phyloP scores from a whole-genome alignment of 1,140 invertebrate species.

The Leptinotarsa lineolata region DNA sequence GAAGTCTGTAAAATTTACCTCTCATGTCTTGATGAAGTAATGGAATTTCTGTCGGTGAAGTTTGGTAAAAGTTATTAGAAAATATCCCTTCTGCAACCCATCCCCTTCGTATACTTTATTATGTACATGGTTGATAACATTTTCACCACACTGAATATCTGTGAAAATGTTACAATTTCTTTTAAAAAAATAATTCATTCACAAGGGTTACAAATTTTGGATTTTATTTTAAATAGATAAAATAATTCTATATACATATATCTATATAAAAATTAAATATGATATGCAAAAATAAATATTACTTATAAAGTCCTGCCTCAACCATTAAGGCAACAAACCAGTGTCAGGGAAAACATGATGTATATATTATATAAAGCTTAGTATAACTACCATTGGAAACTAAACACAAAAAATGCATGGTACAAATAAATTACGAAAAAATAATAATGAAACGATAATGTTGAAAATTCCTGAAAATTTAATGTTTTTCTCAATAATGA shows the following conservation, averaged over 20 bases:
- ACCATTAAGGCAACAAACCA: slow-evolving; percentile 6
- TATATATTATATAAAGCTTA: slow-evolving; percentile 9
- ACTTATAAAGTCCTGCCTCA: slow-evolving; percentile 9
- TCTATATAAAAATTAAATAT: slow-evolving; percentile 30
- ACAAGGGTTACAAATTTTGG: neutral
- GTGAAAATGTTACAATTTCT: too few relatives aligned
- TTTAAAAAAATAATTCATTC: too few relatives aligned
- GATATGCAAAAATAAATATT: slow-evolving; percentile 30
- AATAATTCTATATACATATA: slow-evolving; percentile 26
- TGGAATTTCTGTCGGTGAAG: too few relatives aligned
- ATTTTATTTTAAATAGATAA: slow-evolving; percentile 19
- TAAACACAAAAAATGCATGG: slow-evolving; percentile 1
- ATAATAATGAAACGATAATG: neutral
- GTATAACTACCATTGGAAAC: neutral
- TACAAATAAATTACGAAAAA: neutral
- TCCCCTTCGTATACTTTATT: too few relatives aligned
- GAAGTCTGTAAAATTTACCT: too few relatives aligned
- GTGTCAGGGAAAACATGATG: slow-evolving; percentile 3
- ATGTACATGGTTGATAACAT: too few relatives aligned
- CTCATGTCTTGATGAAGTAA: too few relatives aligned
- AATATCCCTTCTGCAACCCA: too few relatives aligned
- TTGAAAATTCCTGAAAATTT: neutral
- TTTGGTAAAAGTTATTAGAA: too few relatives aligned
- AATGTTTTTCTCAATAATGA: slow-evolving; percentile 5
- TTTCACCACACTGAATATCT: too few relatives aligned